phyloP scores from a whole-genome alignment of 1,140 invertebrate species.

The Cataglyphis hispanica region DNA sequence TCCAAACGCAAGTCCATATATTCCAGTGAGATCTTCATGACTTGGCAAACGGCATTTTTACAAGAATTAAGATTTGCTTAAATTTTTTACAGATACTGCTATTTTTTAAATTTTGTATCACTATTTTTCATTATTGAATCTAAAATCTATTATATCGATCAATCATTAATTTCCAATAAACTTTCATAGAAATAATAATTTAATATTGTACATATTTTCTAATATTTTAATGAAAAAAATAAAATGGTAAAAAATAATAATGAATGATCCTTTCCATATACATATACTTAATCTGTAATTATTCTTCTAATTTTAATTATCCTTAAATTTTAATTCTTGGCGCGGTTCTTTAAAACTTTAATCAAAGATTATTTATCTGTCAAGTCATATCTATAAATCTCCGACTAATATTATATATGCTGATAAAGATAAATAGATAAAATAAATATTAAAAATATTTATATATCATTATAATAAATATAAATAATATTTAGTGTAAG shows the following conservation, averaged over 20 bases:
- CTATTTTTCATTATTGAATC: neutral
- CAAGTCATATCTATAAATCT: neutral
- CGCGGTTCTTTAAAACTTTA: neutral
- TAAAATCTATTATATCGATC: neutral
- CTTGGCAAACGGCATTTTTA: neutral
- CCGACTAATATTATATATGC: neutral
- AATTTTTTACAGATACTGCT: neutral
- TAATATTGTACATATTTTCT: neutral
- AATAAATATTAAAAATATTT: no score
- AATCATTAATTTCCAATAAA: neutral
- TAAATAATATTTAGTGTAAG: neutral
- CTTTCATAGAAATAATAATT: neutral
- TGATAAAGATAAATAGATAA: neutral
- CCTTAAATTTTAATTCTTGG: neutral
- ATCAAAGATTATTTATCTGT: neutral
- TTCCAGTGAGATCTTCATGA: conserved; percentile 50
- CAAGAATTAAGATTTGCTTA: neutral
- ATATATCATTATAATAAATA: no score
- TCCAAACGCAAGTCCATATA: conserved; percentile 47
- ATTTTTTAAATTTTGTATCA: neutral
- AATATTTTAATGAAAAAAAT: neutral
- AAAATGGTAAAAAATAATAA: neutral
- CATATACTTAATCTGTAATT: neutral
- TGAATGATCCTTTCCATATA: neutral
- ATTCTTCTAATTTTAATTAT: neutral